phyloP scores from a whole-genome alignment of 2,113 vertebrate species.

The Gnathonemus longibarbis region DNA sequence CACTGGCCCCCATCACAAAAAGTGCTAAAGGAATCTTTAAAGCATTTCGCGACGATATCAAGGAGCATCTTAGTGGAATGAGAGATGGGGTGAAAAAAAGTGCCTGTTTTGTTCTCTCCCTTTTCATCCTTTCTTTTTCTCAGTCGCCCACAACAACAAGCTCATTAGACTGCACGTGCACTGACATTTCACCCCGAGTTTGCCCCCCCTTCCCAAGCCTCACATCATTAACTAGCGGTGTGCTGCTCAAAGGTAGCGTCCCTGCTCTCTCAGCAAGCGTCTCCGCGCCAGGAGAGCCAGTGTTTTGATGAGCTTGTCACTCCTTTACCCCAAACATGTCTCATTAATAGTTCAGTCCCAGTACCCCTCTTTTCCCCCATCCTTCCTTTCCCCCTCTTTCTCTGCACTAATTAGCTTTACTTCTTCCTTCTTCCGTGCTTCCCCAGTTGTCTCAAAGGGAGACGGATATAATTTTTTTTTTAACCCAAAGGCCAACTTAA shows the following conservation, averaged over 20 bases:
- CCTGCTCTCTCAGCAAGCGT: slow-evolving; percentile 47
- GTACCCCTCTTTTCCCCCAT: slow-evolving; percentile 46
- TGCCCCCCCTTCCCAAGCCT: slow-evolving; percentile 41
- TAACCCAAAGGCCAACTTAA: slow-evolving; percentile 75
- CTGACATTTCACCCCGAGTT: slow-evolving; percentile 56
- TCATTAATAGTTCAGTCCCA: slow-evolving; percentile 67
- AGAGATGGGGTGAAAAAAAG: background rate
- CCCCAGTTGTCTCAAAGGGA: slow-evolving; percentile 67
- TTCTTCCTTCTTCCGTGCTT: slow-evolving; percentile 56
- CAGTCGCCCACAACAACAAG: slow-evolving; percentile 48
- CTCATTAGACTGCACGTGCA: slow-evolving; percentile 57
- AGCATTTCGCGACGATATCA: slow-evolving; percentile 18
- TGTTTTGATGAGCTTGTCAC: slow-evolving; percentile 63
- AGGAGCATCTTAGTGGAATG: slow-evolving; percentile 8
- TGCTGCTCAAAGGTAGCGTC: slow-evolving; percentile 54
- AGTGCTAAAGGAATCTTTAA: slow-evolving; percentile 15
- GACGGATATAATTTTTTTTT: slow-evolving; percentile 72
- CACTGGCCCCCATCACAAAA: background rate
- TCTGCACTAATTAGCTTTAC: slow-evolving; percentile 63
- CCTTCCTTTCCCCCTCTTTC: slow-evolving; percentile 52
- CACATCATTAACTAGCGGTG: slow-evolving; percentile 57
- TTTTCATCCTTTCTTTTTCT: slow-evolving; percentile 35
- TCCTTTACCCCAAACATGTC: slow-evolving; percentile 64
- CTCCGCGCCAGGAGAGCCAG: slow-evolving; percentile 37
- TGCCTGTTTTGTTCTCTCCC: slow-evolving; percentile 36